phyloP scores from a whole-genome alignment of 2,113 vertebrate species.

The Gavialis gangeticus region DNA sequence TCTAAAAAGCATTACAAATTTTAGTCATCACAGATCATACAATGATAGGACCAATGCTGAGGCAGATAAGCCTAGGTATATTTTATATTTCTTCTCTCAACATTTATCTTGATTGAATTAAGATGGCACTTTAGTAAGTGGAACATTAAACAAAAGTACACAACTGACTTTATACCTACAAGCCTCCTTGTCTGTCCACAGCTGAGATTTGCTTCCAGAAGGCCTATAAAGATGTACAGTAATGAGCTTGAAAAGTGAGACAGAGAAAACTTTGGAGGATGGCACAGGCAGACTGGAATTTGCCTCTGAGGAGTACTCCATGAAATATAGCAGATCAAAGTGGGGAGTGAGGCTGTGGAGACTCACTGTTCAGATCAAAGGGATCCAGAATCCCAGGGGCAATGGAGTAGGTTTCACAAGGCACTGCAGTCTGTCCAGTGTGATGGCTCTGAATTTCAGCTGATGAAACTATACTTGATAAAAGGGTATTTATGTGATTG shows the following conservation, averaged over 20 bases:
- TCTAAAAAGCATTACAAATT: not conserved
- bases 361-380: not conserved
- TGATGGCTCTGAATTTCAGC: not conserved
- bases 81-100: not conserved
- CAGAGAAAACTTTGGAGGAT: not conserved
- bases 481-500: not conserved
- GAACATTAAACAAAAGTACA: not conserved
- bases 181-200: not conserved
- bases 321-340: not conserved
- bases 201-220: not conserved
- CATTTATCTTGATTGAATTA: not conserved
- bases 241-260: not conserved
- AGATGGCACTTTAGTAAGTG: not conserved
- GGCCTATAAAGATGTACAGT: not conserved
- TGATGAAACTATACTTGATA: not conserved
- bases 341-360: not conserved
- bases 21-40: not conserved
- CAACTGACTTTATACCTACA: not conserved
- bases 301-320: not conserved
- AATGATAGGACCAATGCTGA: not conserved
- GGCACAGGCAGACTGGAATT: not conserved
- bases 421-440: not conserved
- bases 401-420: not conserved
- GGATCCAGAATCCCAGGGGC: not conserved
- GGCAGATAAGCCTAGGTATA: not conserved